Evolutionary conservation across 2,888 invertebrate genomes (phyloP), one percentile per base, ranked within the genome.

Genomic region (Eurois occulta): DNA sequence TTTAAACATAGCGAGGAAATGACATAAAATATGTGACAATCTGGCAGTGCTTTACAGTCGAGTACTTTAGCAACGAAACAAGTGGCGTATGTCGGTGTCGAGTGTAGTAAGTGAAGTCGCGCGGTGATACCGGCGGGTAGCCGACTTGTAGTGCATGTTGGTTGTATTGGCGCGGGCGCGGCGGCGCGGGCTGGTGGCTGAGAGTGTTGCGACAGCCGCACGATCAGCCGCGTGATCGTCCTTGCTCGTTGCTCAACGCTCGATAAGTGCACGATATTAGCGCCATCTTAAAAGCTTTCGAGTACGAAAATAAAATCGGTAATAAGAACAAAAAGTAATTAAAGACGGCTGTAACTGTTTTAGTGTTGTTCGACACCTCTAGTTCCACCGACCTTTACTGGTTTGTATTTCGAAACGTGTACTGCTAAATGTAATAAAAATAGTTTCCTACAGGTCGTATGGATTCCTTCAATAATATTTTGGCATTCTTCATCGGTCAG

Each of bases 241-340:
- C 95, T 95, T 95, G 95, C 91, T 87, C 89, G 91, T 96, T 95
- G 93, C 95, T 88, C 94, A 95, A 95, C 92, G 78, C 72, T 89
- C 92, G 88, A 94, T 94, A 95, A 94, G 91, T 93, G 92, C 93
- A 89, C 91, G 87, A 90, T 91, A 91, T 92, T 92, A 92, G 91
- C 92, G 90, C 92, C 94, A 94, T 94, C 94, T 94, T 95, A 95
- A 95, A 94, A 95, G 95, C 94, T 95, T 95, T 93, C 91, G 86
- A 90, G 87, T 86, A 87, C 91, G 73, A 90, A 89, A 89, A 91
- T 90, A 91, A 91, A 92, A 91, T 87, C 81, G 24, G 81, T 82
- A 91, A 92, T 92, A 91, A 93, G 90, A 93, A 92, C 92, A 93
- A 93, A 92, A 94, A 91, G 91, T 92, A 94, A 95, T 94, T 94